Evolutionary conservation across 2,113 vertebrate species (phyloP).

Genomic region (Emberiza fucata): DNA sequence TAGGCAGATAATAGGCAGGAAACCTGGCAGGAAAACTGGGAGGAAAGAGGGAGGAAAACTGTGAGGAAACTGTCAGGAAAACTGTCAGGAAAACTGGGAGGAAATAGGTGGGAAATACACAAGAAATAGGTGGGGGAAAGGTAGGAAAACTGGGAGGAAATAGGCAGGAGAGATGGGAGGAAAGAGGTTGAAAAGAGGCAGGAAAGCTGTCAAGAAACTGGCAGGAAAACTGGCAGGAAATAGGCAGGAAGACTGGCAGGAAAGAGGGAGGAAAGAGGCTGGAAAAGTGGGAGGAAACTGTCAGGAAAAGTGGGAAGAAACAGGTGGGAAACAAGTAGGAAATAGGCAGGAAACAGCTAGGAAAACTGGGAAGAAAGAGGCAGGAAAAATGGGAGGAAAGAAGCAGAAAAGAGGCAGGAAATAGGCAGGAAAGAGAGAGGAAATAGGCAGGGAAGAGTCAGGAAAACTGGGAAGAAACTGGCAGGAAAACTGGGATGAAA

Average conservation of each 20-base stretch:
- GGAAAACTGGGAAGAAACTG: not conserved
- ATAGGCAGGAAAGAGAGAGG: not conserved
- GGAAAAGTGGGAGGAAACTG: not conserved
- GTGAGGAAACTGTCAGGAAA: too few species aligned
- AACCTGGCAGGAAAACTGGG: not conserved
- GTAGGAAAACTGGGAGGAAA: too few species aligned
- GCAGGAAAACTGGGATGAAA: not conserved
- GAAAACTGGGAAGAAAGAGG: not conserved
- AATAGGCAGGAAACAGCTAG: too few species aligned
- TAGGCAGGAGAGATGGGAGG: too few species aligned
- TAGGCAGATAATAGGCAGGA: too few species aligned
- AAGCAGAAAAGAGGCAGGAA: not conserved
- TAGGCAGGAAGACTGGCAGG: not conserved
- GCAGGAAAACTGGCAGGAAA: too few species aligned
- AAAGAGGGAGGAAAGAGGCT: not conserved
- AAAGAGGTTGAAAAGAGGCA: fast-evolving
- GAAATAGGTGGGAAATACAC: not conserved
- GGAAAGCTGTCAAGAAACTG: not conserved
- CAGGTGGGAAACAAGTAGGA: not conserved
- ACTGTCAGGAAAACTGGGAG: not conserved
- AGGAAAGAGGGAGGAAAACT: not conserved
- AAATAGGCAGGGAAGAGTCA: not conserved
- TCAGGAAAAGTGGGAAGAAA: too few species aligned
- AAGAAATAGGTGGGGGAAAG: too few species aligned
- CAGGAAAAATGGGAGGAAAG: not conserved